Evolutionary conservation across 2,113 vertebrate genomes (phyloP), one percentile per base, ranked within the genome.

Genomic region (Hydrochoerus hydrochaeris): DNA sequence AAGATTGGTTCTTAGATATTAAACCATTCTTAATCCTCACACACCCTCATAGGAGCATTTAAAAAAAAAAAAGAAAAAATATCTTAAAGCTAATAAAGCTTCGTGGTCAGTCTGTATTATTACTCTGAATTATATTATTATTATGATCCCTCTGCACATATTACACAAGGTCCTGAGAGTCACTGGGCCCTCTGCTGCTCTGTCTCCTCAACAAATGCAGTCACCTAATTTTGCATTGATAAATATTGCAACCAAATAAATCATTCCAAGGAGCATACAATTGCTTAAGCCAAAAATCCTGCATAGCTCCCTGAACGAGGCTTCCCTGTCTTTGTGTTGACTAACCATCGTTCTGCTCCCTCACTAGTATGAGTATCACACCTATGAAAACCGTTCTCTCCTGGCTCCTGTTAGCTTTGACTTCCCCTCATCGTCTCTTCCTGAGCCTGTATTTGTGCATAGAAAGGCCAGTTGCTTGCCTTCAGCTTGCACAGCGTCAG

Each of bases 21-120:
- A 81, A 94, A 41, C 57, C 94, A 69, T 89, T 91, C 38, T 88
- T 83, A 88, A 58, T 97, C 35, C 22, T 94, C 62, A 73, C 32
- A 88, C 71, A 88, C 19, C 73, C 71, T 87, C 94, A 88, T 69
- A 80, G 17, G 24, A 63, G 9, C 8, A 57, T 60, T 83, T 63
- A 7, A 20, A 41, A 16, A n/a, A n/a, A 0, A 8, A 63, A 62
- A 4, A 58, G 12, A n/a, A n/a, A 63, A 69, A 5, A 58, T 3
- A 44, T 67, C 90, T 82, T 17, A 14, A 17, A 91, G 44, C 22
- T 73, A 85, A 90, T 82, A 35, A 52, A 83, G 2, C 1, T 58
- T 88, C n/a, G 60, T 54, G 62, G 49, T 73, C 62, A 90, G 32
- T 73, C 67, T 35, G 13, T 38, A 26, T 80, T 62, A 14, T 52